These are phyloP conservation scores for Nycticorax nycticorax DNA, from an alignment of 2,113 vertebrate species.

Conservation along the genomic window DNA sequence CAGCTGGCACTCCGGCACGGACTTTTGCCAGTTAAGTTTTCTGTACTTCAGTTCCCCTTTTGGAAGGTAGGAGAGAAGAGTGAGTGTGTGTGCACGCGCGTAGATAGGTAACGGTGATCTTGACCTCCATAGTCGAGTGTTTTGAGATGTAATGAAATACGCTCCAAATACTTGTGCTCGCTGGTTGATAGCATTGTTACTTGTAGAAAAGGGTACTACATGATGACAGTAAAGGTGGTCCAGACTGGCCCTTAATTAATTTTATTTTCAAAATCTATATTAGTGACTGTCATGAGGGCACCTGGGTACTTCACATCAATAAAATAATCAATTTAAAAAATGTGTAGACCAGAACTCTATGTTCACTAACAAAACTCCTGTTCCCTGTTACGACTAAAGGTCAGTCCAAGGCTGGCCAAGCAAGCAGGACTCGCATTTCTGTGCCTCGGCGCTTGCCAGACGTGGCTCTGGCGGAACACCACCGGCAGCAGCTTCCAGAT, in stretches of 20 bases:
- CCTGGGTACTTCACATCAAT: conserved; percentile 63
- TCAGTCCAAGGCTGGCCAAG: conserved; percentile 57
- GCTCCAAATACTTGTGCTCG: not conserved
- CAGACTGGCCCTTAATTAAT: conserved; percentile 63
- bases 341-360: conserved; percentile 48
- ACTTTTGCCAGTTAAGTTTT: not conserved
- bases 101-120: conserved; percentile 27
- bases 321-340: conserved; percentile 63
- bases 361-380: conserved; percentile 43
- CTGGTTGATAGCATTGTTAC: conserved; percentile 47
- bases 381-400: not conserved
- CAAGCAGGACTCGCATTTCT: not conserved
- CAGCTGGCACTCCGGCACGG: not conserved
- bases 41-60: not conserved
- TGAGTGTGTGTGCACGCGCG: accelerated
- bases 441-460: not conserved
- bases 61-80: conserved; percentile 40
- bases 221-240: conserved; percentile 61
- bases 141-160: conserved; percentile 54
- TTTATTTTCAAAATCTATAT: conserved; percentile 66
- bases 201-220: conserved; percentile 31
- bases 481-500: not conserved
- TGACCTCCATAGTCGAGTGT: conserved; percentile 43
- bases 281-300: conserved; percentile 56
- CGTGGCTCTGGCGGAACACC: not conserved